phyloP scores from a whole-genome alignment of 2,888 invertebrate genomes.

The Rhingia rostrata region DNA sequence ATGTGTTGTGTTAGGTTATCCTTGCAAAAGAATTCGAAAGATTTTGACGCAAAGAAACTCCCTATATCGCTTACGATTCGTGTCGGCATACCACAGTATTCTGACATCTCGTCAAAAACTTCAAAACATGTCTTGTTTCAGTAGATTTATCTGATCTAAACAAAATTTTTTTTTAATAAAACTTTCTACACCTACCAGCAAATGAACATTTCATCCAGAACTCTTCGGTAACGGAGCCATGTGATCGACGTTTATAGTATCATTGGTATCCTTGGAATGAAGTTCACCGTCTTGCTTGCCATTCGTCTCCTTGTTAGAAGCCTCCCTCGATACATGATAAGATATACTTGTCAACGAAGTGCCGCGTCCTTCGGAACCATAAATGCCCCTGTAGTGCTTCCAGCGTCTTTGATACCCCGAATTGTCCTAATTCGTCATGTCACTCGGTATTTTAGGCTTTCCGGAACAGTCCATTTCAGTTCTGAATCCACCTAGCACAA shows the following conservation, averaged over 20 bases:
- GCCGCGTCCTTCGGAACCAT: constrained; percentile 31
- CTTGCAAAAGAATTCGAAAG: too few species aligned
- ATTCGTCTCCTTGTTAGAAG: background rate
- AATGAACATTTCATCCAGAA: background rate
- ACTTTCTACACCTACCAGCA: constrained; percentile 30
- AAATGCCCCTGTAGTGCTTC: background rate
- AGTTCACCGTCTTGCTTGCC: background rate
- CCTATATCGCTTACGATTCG: constrained; percentile 31
- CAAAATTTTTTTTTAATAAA: constrained; percentile 37
- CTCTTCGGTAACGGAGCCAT: constrained; percentile 42
- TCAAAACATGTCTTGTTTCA: constrained; percentile 8
- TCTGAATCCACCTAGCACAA: background rate
- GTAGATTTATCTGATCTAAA: constrained; percentile 15
- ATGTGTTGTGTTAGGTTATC: too few species aligned
- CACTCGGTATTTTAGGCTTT: background rate
- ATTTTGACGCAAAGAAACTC: constrained; percentile 10
- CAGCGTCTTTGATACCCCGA: constrained; percentile 21
- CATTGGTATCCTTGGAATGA: constrained; percentile 8
- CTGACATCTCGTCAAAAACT: background rate
- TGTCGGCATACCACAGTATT: constrained; percentile 18
- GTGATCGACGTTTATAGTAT: constrained; percentile 40
- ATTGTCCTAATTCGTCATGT: constrained; percentile 46
- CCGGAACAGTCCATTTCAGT: constrained; percentile 10
- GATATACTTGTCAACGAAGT: background rate
- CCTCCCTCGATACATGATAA: background rate